Evolutionary conservation across 2,888 invertebrate genomes (phyloP).

Genomic region (Protonemura montana): DNA sequence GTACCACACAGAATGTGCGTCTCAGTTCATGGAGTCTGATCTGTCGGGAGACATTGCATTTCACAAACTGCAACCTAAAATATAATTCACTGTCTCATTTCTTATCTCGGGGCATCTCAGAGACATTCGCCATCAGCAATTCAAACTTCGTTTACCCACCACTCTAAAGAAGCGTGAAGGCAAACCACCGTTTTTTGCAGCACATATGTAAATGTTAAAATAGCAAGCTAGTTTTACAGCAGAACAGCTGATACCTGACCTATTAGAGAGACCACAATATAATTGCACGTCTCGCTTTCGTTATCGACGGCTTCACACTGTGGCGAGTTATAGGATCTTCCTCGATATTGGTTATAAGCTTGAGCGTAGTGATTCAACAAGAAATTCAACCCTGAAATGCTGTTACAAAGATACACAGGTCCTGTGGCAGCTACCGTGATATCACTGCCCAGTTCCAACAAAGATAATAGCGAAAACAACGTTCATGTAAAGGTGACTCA

Average conservation of each 20-base stretch:
- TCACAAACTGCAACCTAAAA: no score
- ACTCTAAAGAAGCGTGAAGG: neutral
- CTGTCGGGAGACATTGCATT: no score
- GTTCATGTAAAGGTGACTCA: no score
- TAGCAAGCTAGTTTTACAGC: neutral
- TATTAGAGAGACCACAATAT: neutral
- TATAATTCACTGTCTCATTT: no score
- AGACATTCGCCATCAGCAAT: neutral
- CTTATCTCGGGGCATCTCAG: no score
- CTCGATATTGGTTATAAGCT: neutral
- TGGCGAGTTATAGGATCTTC: neutral
- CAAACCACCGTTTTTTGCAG: slow-evolving; percentile 7
- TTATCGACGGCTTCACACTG: neutral
- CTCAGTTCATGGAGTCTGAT: no score
- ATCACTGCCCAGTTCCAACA: no score
- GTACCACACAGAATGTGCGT: no score
- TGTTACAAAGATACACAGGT: no score
- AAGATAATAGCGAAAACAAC: no score
- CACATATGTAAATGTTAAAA: neutral
- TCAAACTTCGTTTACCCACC: neutral
- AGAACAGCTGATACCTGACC: neutral
- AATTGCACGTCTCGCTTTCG: neutral
- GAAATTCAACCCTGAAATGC: neutral
- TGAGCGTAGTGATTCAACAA: neutral
- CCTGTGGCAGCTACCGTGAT: no score